Evolutionary conservation across 2,797 vertebrate genomes (phyloP).

Genomic region (Peromyscus attwateri): DNA sequence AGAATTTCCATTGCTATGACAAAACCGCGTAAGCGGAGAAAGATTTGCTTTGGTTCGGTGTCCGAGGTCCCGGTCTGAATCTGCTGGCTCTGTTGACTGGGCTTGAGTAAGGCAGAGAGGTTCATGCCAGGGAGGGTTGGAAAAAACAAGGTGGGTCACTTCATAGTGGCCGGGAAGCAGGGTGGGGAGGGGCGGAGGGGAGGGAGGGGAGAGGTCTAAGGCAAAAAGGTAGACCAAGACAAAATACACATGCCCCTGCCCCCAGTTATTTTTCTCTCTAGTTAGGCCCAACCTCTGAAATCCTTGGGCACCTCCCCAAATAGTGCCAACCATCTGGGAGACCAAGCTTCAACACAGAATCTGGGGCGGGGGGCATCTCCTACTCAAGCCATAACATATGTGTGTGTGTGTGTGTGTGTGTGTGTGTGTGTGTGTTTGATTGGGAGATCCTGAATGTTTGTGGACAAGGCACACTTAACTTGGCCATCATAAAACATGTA

Average conservation of each 20-base stretch:
- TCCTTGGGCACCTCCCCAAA: background rate
- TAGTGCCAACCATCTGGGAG: background rate
- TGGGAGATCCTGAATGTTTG: background rate
- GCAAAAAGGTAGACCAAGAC: background rate
- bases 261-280: background rate
- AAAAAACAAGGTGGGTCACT: background rate
- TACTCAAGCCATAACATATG: background rate
- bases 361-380: background rate
- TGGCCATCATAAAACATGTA: background rate
- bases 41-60: background rate
- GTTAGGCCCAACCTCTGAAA: background rate
- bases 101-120: background rate
- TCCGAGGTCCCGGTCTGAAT: background rate
- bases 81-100: background rate
- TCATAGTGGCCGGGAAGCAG: background rate
- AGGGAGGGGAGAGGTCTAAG: background rate
- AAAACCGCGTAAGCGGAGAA: background rate
- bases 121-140: background rate
- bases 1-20: background rate
- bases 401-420: no score
- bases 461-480: background rate
- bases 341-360: background rate
- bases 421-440: background rate
- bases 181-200: fast-evolving
- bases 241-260: no score